These are phyloP conservation scores for Lasius platythorax DNA, from an alignment of 2,888 invertebrate genomes.

Conservation along the genomic window DNA sequence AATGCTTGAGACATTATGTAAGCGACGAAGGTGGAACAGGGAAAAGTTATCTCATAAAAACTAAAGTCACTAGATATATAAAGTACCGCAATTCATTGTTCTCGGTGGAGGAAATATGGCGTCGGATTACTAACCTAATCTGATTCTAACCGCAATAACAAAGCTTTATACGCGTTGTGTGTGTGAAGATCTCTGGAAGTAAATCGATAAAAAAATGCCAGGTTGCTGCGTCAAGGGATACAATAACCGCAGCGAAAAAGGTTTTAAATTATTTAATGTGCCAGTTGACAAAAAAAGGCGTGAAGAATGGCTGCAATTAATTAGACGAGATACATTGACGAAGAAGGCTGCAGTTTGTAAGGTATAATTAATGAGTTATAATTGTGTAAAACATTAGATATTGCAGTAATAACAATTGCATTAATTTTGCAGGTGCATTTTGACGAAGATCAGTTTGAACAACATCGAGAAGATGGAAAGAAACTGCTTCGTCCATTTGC, in stretches of 20 bases:
- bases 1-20: too few species aligned
- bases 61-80: neutral
- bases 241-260: neutral
- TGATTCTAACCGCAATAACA: too few species aligned
- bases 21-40: neutral
- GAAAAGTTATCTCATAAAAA: neutral
- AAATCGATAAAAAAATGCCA: neutral
- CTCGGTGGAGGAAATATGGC: too few species aligned
- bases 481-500: too few species aligned
- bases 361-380: constrained; percentile 22
- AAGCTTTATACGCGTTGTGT: too few species aligned
- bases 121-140: too few species aligned
- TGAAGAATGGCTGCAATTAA: neutral
- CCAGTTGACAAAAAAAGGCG: neutral
- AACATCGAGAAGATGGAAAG: neutral
- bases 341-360: neutral
- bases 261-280: neutral
- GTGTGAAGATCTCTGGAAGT: too few species aligned
- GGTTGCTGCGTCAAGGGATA: neutral
- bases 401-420: neutral
- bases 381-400: neutral
- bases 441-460: neutral
- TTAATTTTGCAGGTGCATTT: constrained; percentile 17
- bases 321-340: neutral
- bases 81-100: too few species aligned